Evolutionary conservation across 2,113 vertebrate genomes (phyloP).

Genomic region (Tragelaphus buxtoni): DNA sequence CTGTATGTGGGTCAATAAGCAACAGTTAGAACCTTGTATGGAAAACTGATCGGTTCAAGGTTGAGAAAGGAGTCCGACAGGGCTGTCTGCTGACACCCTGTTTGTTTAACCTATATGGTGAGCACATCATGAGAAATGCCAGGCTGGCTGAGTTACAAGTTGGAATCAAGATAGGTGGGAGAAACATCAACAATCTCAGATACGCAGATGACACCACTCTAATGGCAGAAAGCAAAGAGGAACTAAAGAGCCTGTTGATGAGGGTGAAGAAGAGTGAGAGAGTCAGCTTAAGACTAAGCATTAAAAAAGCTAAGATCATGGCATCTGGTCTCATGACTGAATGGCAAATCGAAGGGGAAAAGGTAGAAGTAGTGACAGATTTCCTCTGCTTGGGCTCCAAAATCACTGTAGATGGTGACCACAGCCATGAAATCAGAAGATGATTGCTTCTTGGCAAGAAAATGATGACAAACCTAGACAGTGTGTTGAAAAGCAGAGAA

Average conservation of each 20-base stretch:
- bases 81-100: background rate
- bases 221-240: background rate
- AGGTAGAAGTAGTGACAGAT: background rate
- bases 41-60: background rate
- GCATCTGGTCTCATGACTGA: background rate
- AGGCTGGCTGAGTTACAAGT: background rate
- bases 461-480: background rate
- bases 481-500: background rate
- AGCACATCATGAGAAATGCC: background rate
- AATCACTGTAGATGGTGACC: background rate
- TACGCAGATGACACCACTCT: background rate
- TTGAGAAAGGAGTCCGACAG: background rate
- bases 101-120: background rate
- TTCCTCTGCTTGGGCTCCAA: background rate
- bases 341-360: background rate
- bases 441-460: background rate
- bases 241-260: background rate
- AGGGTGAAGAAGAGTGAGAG: background rate
- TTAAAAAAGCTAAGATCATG: background rate
- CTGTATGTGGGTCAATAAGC: background rate
- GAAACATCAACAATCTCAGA: background rate
- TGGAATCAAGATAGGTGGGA: background rate
- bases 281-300: background rate
- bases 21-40: background rate
- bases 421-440: background rate